A percentile compares a stretch with the other conserved stretches of the same genome.
Conservation (phyloP, 2,113 vertebrate genomes). For the Corynorhinus townsendii region DNA sequence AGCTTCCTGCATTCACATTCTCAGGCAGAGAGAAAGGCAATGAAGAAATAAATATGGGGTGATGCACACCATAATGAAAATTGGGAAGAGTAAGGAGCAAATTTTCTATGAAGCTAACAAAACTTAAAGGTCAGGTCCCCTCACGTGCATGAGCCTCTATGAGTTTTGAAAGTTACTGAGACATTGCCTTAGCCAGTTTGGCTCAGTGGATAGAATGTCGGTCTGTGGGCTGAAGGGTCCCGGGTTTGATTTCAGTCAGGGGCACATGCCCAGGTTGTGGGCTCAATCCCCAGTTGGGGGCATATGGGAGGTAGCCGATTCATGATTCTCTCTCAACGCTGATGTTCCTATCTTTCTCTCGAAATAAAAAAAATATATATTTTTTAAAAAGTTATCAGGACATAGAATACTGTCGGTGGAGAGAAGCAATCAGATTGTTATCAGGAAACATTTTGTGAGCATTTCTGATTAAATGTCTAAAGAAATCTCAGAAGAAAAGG, state of each 20-base stretch:
- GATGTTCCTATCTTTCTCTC: too few relatives aligned
- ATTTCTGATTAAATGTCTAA: not conserved
- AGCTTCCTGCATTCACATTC: not conserved
- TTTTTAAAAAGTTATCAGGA: not conserved
- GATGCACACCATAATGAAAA: not conserved
- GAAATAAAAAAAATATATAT: too few relatives aligned
- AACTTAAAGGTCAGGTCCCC: not conserved
- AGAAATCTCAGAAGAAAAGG: not conserved
- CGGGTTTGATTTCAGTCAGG: too few relatives aligned
- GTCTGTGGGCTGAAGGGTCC: too few relatives aligned
- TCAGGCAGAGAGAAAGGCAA: not conserved
- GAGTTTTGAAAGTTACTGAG: not conserved
- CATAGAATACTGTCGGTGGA: rapidly evolving
- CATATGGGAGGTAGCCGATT: too few relatives aligned
- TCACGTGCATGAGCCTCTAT: not conserved
- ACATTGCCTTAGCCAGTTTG: too few relatives aligned
- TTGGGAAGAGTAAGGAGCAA: not conserved
- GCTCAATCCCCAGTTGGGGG: too few relatives aligned
- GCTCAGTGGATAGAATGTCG: too few relatives aligned
- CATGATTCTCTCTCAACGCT: too few relatives aligned
- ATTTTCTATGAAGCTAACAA: not conserved
- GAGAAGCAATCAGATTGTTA: not conserved
- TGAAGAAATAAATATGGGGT: not conserved
- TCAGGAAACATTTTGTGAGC: not conserved
- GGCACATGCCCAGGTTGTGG: too few relatives aligned